phyloP scores from a whole-genome alignment of 2,888 invertebrate genomes.

The Notocelia uddmanniana region DNA sequence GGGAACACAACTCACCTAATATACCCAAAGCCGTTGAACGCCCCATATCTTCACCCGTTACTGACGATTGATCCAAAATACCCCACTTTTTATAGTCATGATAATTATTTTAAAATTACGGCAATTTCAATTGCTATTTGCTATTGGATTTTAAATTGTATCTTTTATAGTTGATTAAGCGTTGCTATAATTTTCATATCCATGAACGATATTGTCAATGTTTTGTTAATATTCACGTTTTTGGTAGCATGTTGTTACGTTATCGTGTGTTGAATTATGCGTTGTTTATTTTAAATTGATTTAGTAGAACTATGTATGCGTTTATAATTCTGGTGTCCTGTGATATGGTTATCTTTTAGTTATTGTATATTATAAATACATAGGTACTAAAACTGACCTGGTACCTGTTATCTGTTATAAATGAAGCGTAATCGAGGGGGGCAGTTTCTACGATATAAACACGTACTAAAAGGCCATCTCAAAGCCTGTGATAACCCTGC shows the following conservation, averaged over 20 bases:
- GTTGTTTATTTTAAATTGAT: background rate
- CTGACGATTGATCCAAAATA: background rate
- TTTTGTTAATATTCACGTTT: constrained; percentile 6
- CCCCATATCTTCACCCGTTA: constrained; percentile 69
- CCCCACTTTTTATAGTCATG: constrained; percentile 44
- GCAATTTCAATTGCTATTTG: constrained; percentile 13
- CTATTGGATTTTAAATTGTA: constrained; percentile 23
- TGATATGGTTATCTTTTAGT: no score
- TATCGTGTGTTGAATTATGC: background rate
- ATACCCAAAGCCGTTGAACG: constrained; percentile 69
- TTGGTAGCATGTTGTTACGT: background rate
- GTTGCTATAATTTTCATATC: background rate
- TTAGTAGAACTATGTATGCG: background rate
- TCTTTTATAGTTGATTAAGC: background rate
- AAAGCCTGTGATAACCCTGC: no score
- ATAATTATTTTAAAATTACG: constrained; percentile 8
- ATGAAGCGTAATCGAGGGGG: no score
- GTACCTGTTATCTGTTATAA: no score
- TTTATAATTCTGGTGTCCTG: background rate
- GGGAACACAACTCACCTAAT: constrained; percentile 62
- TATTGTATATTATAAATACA: no score
- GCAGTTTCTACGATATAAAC: no score
- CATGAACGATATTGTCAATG: constrained; percentile 4
- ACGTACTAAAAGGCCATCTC: no score
- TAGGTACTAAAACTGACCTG: no score